phyloP scores from a whole-genome alignment of 2,113 vertebrate species.

The Oryzias celebensis region DNA sequence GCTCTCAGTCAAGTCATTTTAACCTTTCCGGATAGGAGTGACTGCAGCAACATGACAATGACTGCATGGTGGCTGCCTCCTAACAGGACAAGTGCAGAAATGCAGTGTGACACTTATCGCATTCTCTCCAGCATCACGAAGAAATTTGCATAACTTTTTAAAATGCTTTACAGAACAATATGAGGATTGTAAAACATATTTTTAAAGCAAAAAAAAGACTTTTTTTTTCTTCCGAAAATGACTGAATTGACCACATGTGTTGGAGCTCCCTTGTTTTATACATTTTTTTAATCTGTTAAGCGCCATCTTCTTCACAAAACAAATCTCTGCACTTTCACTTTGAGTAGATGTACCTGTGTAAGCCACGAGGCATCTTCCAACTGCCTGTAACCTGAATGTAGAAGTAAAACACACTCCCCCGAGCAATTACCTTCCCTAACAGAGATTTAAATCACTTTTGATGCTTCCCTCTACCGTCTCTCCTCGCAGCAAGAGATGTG shows the following conservation, averaged over 20 bases:
- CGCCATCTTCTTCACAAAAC: background rate
- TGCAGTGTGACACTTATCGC: constrained; percentile 32
- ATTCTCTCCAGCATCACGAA: constrained; percentile 26
- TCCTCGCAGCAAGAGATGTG: constrained; percentile 56
- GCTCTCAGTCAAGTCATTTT: constrained; percentile 39
- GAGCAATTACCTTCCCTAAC: constrained; percentile 41
- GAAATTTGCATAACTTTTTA: background rate
- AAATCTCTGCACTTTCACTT: constrained; percentile 1
- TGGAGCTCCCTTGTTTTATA: background rate
- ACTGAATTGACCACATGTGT: too few species aligned
- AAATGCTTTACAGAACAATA: background rate
- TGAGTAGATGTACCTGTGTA: background rate
- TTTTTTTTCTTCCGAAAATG: too few species aligned
- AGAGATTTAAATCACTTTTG: constrained; percentile 59
- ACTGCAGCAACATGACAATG: constrained; percentile 36
- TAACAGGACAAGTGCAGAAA: constrained; percentile 33
- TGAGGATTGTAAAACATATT: too few species aligned
- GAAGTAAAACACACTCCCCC: constrained; percentile 26
- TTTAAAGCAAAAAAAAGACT: too few species aligned
- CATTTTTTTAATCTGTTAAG: background rate
- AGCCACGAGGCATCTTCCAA: constrained; percentile 14
- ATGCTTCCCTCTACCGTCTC: constrained; percentile 55
- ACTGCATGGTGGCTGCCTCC: constrained; percentile 16
- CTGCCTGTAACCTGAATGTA: constrained; percentile 16
- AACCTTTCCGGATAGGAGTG: constrained; percentile 25